Base-by-base conservation (phyloP, 2,113 vertebrate genomes). In the Perccottus glenii region DNA sequence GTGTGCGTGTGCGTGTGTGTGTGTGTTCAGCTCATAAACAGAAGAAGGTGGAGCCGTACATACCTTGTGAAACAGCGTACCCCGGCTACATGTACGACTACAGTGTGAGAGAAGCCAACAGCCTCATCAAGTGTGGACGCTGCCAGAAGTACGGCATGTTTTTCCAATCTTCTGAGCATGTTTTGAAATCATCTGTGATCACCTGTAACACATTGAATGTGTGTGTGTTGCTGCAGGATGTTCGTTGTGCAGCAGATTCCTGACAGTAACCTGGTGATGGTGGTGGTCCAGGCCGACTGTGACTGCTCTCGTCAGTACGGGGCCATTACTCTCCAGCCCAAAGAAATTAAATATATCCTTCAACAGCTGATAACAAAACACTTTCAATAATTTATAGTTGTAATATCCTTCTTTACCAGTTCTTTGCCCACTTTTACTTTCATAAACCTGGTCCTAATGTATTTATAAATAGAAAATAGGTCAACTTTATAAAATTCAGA, bases 291-390 rank as follows among this genome's bases (percentile, higher is more conserved):
- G 70, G 86, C 94, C 0, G 78, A 88, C 84, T 99, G 98, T 0
- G 96, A 96, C 84, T 99, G 97, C 66, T 94, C 91, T 5, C 90
- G 94, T 4, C 12, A 89, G 81, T 97, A 95, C 64, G 90, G 95
- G 0, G 76, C 91, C 0, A 93, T 99, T 68, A 87, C 85, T 1
- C 83, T 95, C 80, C 85, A 93, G 35, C 91, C 89, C 0, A 94
- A 93, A 59, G 96, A 98, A 75, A 95, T 99, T 77, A 96, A 95
- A 95, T 98, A 99, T 98, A 99, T 99, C 97, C 95, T 98, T 92
- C 11, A 3, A 1, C 2, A 7, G 0, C 6, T 12, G 11, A 27
- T 5, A 5, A 14, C 11, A n/a, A 19, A 16, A 15, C n/a, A n/a
- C n/a, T n/a, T n/a, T n/a, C n/a, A n/a, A n/a, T n/a, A n/a, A n/a